Conservation (phyloP, 2,113 vertebrate genomes). For the Siniperca chuatsi region DNA sequence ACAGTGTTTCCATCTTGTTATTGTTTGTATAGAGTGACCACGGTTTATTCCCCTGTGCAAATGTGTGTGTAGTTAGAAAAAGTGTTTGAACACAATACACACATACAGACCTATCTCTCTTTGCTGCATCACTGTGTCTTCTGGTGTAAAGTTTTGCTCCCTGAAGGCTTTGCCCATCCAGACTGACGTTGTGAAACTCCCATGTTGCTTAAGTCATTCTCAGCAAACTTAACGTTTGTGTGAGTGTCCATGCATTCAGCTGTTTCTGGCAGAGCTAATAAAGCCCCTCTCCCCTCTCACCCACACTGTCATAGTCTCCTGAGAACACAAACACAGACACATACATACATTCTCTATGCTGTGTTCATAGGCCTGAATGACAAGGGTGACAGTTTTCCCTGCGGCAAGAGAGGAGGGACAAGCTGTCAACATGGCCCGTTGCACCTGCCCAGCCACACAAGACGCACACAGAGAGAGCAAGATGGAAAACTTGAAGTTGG, state of each 20-base stretch:
- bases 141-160: slow-evolving; percentile 50
- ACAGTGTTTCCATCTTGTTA: not conserved
- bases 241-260: slow-evolving; percentile 54
- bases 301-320: slow-evolving; percentile 64
- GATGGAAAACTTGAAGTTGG: slow-evolving; percentile 16
- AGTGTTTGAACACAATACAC: not conserved
- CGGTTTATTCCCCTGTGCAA: slow-evolving; percentile 17
- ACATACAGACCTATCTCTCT: slow-evolving; percentile 25
- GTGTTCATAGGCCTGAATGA: slow-evolving; percentile 78
- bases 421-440: slow-evolving; percentile 80
- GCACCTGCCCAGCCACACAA: slow-evolving; percentile 72
- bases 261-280: slow-evolving; percentile 69
- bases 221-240: slow-evolving; percentile 23
- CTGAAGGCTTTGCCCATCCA: slow-evolving; percentile 50
- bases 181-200: slow-evolving; percentile 54
- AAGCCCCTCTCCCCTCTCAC: slow-evolving; percentile 48
- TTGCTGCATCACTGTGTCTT: slow-evolving; percentile 40
- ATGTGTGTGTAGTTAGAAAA: not conserved
- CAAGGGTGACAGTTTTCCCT: slow-evolving; percentile 79
- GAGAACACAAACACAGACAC: slow-evolving; percentile 55
- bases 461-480: slow-evolving; percentile 9
- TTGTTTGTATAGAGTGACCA: slow-evolving; percentile 19
- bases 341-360: slow-evolving; percentile 67
- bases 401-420: slow-evolving; percentile 79
- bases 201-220: slow-evolving; percentile 63